These are phyloP conservation scores for Cyclargus thomasi DNA, from an alignment of 1,140 invertebrate genomes.

Conservation along the genomic window DNA sequence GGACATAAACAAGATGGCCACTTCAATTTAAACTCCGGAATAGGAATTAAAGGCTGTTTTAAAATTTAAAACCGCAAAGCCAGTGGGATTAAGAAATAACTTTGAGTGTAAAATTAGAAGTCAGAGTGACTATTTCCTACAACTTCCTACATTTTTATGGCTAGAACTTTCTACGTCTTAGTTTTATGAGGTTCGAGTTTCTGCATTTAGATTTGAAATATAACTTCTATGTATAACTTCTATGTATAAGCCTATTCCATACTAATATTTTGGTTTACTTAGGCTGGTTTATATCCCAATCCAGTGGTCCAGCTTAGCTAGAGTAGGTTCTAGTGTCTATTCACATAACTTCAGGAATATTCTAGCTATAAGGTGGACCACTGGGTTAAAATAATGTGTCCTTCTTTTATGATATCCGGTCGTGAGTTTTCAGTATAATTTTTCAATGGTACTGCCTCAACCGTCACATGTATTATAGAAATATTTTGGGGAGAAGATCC, in stretches of 20 bases:
- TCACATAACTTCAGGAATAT: no score
- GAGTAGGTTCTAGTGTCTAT: no score
- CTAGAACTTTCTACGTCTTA: conserved; percentile 17
- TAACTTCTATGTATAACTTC: not conserved
- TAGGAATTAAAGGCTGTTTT: conserved; percentile 3
- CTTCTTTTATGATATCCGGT: no score
- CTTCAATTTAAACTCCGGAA: conserved; percentile 3
- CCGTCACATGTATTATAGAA: no score
- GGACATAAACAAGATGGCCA: not conserved
- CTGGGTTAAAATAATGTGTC: no score
- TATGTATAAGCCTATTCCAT: not conserved
- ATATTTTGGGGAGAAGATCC: no score
- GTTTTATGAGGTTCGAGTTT: not conserved
- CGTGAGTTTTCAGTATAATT: no score
- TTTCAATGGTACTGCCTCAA: no score
- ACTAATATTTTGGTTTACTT: not conserved
- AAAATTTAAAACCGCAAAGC: conserved; percentile 1
- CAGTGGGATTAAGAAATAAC: conserved; percentile 2
- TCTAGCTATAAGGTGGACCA: no score
- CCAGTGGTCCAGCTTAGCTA: no score
- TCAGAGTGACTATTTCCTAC: conserved; percentile 16
- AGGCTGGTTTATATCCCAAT: no score
- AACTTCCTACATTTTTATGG: conserved; percentile 7
- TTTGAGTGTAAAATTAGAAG: conserved; percentile 22
- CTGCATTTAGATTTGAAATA: not conserved